Evolutionary conservation across 2,113 vertebrate genomes (phyloP).

Genomic region (Tichodroma muraria): DNA sequence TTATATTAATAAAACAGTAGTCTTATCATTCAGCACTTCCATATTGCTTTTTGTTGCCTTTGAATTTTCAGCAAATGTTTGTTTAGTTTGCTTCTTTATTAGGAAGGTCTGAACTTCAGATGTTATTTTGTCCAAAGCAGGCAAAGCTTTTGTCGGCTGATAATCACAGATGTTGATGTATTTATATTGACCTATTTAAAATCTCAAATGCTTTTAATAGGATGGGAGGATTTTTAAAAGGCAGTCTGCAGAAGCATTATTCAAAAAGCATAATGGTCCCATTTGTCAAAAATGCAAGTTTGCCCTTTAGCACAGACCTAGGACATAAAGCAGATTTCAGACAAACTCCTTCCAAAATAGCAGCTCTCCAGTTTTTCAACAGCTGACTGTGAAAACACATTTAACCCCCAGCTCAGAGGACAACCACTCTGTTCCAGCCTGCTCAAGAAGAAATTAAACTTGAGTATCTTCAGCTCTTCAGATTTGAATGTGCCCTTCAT

Average conservation of each 20-base stretch:
- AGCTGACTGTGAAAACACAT: neutral
- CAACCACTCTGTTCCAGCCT: neutral
- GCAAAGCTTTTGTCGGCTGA: neutral
- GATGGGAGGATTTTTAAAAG: neutral
- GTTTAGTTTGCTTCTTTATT: neutral
- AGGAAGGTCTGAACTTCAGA: neutral
- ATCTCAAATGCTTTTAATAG: neutral
- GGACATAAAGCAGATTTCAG: neutral
- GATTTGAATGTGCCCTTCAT: neutral
- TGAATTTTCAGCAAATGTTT: neutral
- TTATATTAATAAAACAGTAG: neutral
- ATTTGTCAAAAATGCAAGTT: neutral
- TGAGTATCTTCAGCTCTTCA: neutral
- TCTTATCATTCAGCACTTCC: neutral
- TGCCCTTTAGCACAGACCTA: neutral
- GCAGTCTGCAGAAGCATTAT: neutral
- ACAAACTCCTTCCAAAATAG: neutral
- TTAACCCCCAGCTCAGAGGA: neutral
- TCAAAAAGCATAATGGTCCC: neutral
- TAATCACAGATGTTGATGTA: neutral
- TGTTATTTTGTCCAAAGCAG: neutral
- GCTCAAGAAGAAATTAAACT: neutral
- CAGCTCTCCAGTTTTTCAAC: neutral
- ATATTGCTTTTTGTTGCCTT: neutral
- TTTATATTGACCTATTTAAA: neutral